Base-by-base conservation (phyloP, 2,888 invertebrate genomes). In the Nomada goodeniana region DNA sequence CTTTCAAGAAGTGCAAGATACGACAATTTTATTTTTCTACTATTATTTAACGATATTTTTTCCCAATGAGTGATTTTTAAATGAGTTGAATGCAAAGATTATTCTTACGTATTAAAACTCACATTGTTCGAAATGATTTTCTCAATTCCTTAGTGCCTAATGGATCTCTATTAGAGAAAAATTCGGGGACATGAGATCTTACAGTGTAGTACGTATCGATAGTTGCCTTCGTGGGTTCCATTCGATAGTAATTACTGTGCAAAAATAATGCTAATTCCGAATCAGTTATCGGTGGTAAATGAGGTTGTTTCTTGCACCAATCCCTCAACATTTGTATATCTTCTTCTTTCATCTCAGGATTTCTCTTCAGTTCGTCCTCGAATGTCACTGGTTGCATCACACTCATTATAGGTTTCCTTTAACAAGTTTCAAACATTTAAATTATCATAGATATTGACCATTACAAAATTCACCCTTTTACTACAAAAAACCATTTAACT, bases 221-320 rank as follows among this genome's bases (percentile, higher is more conserved):
- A 11, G 96, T 96, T 65, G 94, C 94, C 91, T 97, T 97, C 0
- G 97, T 95, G 23, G 95, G 94, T 86, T 96, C 97, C 70, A 96
- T 94, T 85, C 96, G 96, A 87, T 95, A 95, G 76, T 95, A 94
- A 92, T 97, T 96, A 90, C 96, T 96, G 92, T 97, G 96, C 85
- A 96, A 95, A 78, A 96, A 96, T 52, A 96, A 92, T 68, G 96
- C 95, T 13, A 96, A 94, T 82, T 96, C 96, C 68, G 94, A 89
- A 78, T 96, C 96, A 91, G 94, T 86, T 89, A 94, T 94, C 85
- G 95, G 91, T 0, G 96, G 95, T 75, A 97, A 92, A 92, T 97
- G 96, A 0, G 96, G 96, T 91, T 97, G 97, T n/a, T 95, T 95
- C 10, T 94, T 91, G 47, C 95, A 93, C 97, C 97, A 97, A 44